Evolutionary conservation across 2,797 vertebrate genomes (phyloP).

Genomic region (Trichosurus vulpecula): DNA sequence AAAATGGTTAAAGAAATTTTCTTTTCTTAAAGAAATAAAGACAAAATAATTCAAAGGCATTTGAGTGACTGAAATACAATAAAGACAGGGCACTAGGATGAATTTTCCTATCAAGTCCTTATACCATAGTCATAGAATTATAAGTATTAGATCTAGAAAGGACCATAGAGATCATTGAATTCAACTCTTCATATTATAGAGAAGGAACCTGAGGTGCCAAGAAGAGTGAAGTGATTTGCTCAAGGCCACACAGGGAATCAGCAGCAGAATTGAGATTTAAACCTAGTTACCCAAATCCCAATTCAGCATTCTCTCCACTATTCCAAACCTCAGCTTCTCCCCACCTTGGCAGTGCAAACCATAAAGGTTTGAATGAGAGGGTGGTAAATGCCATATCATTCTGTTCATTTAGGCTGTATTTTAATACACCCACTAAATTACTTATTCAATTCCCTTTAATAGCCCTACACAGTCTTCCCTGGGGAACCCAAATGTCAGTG

Average conservation of each 20-base stretch:
- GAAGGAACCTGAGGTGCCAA: neutral
- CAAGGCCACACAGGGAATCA: neutral
- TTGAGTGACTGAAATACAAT: too few species aligned
- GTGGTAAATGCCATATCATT: constrained; percentile 5
- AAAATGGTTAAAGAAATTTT: too few species aligned
- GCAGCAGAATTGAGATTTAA: neutral
- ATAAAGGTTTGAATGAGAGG: neutral
- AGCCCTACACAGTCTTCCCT: neutral
- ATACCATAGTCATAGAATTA: too few species aligned
- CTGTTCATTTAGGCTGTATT: neutral
- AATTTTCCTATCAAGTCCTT: too few species aligned
- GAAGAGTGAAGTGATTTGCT: neutral
- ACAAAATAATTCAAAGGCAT: too few species aligned
- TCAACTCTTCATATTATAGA: too few species aligned
- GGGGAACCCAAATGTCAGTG: constrained; percentile 6
- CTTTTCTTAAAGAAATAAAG: too few species aligned
- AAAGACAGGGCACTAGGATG: too few species aligned
- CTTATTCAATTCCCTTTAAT: neutral
- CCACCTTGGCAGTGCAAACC: neutral
- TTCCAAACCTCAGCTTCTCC: neutral
- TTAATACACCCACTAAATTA: constrained; percentile 15
- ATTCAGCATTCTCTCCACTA: neutral
- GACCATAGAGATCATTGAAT: too few species aligned
- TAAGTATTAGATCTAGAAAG: too few species aligned
- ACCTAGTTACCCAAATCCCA: neutral